These are phyloP conservation scores for Netelia virgata DNA, from an alignment of 2,888 invertebrate genomes.

Conservation along the genomic window DNA sequence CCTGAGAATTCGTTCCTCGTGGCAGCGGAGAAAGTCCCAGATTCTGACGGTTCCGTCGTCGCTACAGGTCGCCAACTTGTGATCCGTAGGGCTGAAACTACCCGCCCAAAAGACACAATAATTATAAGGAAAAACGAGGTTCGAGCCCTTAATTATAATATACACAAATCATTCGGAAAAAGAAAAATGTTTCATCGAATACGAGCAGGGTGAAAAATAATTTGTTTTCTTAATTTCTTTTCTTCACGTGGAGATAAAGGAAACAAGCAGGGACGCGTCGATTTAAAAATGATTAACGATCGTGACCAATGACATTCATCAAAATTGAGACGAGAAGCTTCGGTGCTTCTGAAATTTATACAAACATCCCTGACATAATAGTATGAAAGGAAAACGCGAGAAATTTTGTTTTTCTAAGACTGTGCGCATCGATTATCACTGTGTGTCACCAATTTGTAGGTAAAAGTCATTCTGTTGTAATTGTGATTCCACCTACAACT, in stretches of 20 bases:
- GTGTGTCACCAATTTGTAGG: constrained; percentile 47
- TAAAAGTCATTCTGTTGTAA: constrained; percentile 70
- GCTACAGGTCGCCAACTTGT: constrained; percentile 99
- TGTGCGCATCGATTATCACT: constrained; percentile 54
- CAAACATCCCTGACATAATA: constrained; percentile 77
- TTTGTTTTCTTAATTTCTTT: not conserved
- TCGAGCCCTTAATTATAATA: constrained; percentile 58
- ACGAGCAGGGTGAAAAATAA: too few species aligned
- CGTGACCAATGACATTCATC: constrained; percentile 34
- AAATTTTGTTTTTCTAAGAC: constrained; percentile 68
- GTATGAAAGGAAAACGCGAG: constrained; percentile 81
- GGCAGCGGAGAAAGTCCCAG: constrained; percentile 99
- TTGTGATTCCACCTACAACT: constrained; percentile 76
- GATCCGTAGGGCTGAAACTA: constrained; percentile 99
- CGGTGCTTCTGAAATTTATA: constrained; percentile 76
- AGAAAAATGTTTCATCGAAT: constrained; percentile 2
- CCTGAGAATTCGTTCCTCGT: constrained; percentile 97
- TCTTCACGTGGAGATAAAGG: constrained; percentile 20
- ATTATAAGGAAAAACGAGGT: constrained; percentile 67
- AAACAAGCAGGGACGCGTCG: constrained; percentile 14
- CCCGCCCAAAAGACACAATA: constrained; percentile 78
- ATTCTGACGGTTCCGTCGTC: constrained; percentile 99
- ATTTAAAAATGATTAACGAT: constrained; percentile 25
- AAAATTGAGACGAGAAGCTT: constrained; percentile 64
- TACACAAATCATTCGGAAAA: constrained; percentile 21